Evolutionary conservation across 2,888 invertebrate species (phyloP), one percentile per base, ranked within the genome.

Genomic region (Cheilosia grossa): DNA sequence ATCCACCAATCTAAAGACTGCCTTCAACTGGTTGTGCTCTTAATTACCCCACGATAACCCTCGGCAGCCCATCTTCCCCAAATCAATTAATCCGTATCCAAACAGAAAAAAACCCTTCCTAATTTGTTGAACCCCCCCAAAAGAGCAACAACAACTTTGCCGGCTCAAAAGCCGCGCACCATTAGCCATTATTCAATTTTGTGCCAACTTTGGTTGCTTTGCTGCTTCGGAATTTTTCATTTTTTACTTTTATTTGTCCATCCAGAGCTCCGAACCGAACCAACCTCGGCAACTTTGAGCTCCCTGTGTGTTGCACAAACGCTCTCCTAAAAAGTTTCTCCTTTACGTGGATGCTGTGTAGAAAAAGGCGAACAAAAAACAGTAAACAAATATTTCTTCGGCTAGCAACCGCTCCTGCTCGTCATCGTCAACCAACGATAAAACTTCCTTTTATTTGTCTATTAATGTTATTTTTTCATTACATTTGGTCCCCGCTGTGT

Each of bases 371-470:
- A 15, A 13, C n/a, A 10, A 10, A 2, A 24, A 47, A 53, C 27
- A 17, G 44, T 58, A 24, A 74, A 53, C 47, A 74, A 49, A 63
- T 67, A 58, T 81, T 67, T 74, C 49, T 61, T 66, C 49, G 24
- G 49, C 58, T 33, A n/a, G 56, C 64, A n/a, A 17, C 10, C 40
- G 10, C 24, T 58, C 37, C 10, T 53, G 17, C 17, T 53, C 66
- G 19, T 66, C 73, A 73, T 66, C 54, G 37, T 73, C 63, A 59
- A 61, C 63, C 44, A 51, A 79, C 63, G 67, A 73, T 74, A 54
- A 74, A 79, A 79, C 73, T 83, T 83, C 69, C 83, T 63, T 40
- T 74, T 83, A 74, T 79, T 79, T 83, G 73, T 83, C 63, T 79
- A 54, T 51, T 19, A 5, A 44, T 53, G 24, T 42, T 42, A 24